phyloP scores from a whole-genome alignment of 1,140 invertebrate genomes.

The Leptonema lineaticorne region DNA sequence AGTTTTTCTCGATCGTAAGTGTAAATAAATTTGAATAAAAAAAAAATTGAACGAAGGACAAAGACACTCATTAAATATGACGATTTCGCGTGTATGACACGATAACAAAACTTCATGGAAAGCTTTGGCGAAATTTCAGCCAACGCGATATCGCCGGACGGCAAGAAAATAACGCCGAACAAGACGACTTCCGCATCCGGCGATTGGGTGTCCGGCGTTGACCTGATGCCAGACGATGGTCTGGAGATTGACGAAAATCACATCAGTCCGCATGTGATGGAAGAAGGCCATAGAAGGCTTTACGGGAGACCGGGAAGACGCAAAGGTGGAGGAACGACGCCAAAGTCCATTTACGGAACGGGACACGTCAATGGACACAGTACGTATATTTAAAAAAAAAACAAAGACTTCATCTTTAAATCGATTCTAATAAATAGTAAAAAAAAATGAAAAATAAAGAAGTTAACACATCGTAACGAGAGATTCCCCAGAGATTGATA shows the following conservation, averaged over 20 bases:
- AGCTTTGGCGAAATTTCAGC: constrained; percentile 35
- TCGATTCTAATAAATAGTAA: neutral
- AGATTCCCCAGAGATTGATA: too few relatives aligned
- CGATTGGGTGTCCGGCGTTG: constrained; percentile 32
- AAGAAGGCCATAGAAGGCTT: constrained; percentile 37
- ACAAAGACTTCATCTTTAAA: too few relatives aligned
- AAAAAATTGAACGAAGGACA: too few relatives aligned
- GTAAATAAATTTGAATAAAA: too few relatives aligned
- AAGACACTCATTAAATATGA: too few relatives aligned
- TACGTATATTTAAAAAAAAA: constrained; percentile 34
- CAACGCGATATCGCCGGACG: constrained; percentile 21
- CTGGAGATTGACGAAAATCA: constrained; percentile 38
- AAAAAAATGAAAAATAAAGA: neutral
- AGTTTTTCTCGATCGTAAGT: too few relatives aligned
- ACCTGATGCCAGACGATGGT: constrained; percentile 35
- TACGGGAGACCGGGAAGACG: constrained; percentile 47
- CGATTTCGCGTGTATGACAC: too few relatives aligned
- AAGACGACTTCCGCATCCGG: constrained; percentile 22
- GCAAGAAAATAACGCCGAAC: constrained; percentile 32
- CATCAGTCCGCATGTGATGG: constrained; percentile 40
- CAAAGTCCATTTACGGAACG: constrained; percentile 35
- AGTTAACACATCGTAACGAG: too few relatives aligned
- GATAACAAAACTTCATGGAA: constrained; percentile 18
- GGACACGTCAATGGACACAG: constrained; percentile 31
- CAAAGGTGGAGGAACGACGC: constrained; percentile 51